phyloP scores from a whole-genome alignment of 2,888 invertebrate species.

The Aquatica leii region DNA sequence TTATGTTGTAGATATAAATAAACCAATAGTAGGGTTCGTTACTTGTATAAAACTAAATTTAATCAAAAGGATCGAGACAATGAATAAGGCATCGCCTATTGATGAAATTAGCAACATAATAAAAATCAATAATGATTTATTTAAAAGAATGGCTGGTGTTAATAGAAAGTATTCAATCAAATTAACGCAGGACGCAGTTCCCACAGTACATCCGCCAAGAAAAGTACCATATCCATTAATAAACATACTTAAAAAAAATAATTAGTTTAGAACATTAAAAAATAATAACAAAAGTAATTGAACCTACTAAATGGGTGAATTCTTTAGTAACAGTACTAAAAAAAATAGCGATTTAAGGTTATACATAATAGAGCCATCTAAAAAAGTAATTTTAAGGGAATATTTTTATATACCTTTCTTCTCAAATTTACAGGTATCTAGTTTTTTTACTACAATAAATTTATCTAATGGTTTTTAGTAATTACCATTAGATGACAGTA shows the following conservation, averaged over 20 bases:
- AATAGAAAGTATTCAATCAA: too few relatives aligned
- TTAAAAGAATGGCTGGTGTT: too few relatives aligned
- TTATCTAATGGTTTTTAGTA: slow-evolving; percentile 37
- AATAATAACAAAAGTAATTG: too few relatives aligned
- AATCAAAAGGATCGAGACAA: neutral
- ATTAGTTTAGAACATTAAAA: too few relatives aligned
- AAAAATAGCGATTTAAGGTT: neutral
- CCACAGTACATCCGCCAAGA: neutral
- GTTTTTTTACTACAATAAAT: slow-evolving; percentile 35
- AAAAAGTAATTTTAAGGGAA: slow-evolving; percentile 15
- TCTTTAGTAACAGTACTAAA: neutral
- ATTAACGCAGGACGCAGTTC: neutral
- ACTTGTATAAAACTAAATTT: neutral
- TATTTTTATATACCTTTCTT: slow-evolving; percentile 40
- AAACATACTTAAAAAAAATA: neutral
- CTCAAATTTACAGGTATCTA: slow-evolving; percentile 37
- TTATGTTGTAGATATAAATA: neutral
- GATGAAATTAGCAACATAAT: neutral
- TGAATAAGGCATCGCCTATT: neutral
- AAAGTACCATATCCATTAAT: neutral
- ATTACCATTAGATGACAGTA: slow-evolving; percentile 34
- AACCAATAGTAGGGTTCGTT: neutral
- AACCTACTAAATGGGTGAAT: neutral
- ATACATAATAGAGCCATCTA: neutral
- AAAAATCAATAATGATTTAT: neutral